Evolutionary conservation across 2,888 invertebrate genomes (phyloP), one percentile per base, ranked within the genome.

Genomic region (Drosophila gaucha): DNA sequence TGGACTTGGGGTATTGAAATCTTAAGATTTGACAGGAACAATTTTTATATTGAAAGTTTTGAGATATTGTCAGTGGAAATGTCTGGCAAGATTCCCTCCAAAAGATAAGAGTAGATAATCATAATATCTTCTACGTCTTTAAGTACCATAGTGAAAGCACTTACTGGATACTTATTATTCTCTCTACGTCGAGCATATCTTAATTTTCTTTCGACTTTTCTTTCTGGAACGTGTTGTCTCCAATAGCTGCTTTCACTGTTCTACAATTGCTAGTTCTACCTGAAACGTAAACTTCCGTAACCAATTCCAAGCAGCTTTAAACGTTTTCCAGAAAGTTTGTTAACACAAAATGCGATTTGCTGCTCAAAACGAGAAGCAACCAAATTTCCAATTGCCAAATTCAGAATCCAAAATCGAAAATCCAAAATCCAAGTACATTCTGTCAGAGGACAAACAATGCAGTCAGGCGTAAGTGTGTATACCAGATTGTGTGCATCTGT

Each of bases 341-440:
- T 63, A 60, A 20, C 52, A 52, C 22, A 36, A 46, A 46, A 50
- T 28, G 36, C 57, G 54, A 60, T 64, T 59, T 57, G 46, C 50
- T 56, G 18, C 28, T 30, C 55, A 26, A 56, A 65, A 35, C 31
- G 24, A 58, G 60, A 50, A 35, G 41, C 46, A 65, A 63, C 51
- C 35, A 66, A 66, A 50, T 64, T 60, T 39, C 31, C 35, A 57
- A 51, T 56, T 52, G 51, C 36, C 35, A 59, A 72, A 58, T 46
- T 52, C 59, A 62, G 67, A 78, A 75, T 74, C 46, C 59, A 26
- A 60, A 80, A 77, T 69, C 50, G 50, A 65, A 66, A 66, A 71
- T 51, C 67, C 41, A 41, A 71, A 75, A 72, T 67, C 63, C 74
- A 36, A 78, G 64, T 75, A 69, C 68, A 68, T 80, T 76, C 76